These are phyloP conservation scores for Lamprotornis superbus DNA, from an alignment of 2,113 vertebrate species.

Conservation along the genomic window DNA sequence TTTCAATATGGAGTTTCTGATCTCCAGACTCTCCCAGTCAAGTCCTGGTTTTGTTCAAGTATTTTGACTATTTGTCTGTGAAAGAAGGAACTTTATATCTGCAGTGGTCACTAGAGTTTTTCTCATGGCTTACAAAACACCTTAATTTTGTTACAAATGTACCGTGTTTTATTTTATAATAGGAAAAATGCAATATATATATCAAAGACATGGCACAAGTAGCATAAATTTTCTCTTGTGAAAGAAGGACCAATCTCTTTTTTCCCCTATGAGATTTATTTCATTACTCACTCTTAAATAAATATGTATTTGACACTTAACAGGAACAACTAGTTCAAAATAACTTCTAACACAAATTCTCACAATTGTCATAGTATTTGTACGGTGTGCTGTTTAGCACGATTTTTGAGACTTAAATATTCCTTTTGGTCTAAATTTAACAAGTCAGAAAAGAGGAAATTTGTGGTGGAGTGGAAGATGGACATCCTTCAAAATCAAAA, in stretches of 20 bases:
- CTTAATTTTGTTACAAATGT: neutral
- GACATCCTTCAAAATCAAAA: neutral
- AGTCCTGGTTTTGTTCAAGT: neutral
- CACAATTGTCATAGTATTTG: neutral
- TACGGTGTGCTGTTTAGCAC: neutral
- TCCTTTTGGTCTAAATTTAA: neutral
- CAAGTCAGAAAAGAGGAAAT: neutral
- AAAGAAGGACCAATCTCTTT: neutral
- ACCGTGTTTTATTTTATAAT: fast-evolving
- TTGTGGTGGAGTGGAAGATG: neutral
- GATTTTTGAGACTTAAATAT: neutral
- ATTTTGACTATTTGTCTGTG: neutral
- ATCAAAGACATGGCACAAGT: neutral
- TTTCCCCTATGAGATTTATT: conserved; percentile 23
- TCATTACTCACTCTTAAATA: neutral
- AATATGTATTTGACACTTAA: neutral
- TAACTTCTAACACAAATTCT: neutral
- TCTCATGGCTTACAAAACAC: neutral
- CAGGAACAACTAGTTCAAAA: neutral
- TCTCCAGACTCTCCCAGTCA: too few species aligned
- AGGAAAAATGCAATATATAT: neutral
- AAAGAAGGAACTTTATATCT: neutral
- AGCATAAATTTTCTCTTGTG: neutral
- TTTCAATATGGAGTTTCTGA: neutral
- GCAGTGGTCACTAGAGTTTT: neutral